Base-by-base conservation (phyloP, 2,888 invertebrate species). In the Ceriagrion tenellum region DNA sequence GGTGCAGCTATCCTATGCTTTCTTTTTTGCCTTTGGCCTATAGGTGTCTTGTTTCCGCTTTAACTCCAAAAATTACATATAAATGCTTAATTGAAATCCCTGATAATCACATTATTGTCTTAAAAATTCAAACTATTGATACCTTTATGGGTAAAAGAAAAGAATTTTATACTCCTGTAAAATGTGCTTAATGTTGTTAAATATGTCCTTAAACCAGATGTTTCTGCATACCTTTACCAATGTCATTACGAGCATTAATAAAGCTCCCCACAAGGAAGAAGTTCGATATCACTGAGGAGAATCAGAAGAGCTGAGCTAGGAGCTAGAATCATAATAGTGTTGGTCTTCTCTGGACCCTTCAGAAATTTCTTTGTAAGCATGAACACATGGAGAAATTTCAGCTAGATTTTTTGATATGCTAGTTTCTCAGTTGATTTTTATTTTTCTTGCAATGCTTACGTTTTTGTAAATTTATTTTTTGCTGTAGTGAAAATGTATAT, bases 161-260 rank as follows among this genome's bases (percentile, higher is more conserved):
- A 35, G 35, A 8, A 18, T 8, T 35, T n/a, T 69, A 26, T 74
- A 69, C 20, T 93, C n/a, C 30, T 47, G 35, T 26, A 55, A 93
- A 93, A 91, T 93, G 40, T 63, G 47, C 69, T 69, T 63, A 93
- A 74, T 74, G 23, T 16, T n/a, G 16, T 93, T 93, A 18, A 89
- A 89, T 23, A 55, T 12, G 16, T 16, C 30, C 4, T 2, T 35
- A 26, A 35, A 35, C 35, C 30, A 30, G 35, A 81, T 81, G 35
- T 81, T 81, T 13, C 81, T 16, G 4, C 16, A 13, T 30, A 16
- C 30, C 0, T 16, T 16, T 35, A 69, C 3, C 35, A 81, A 81
- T 81, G 12, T 35, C 18, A 35, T 35, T 81, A 35, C 26, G n/a
- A 69, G 20, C 69, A 81, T 81, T 16, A 23, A 81, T 81, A 81